Evolutionary conservation across 2,797 vertebrate genomes (phyloP).

Genomic region (Thalassophryne amazonica): DNA sequence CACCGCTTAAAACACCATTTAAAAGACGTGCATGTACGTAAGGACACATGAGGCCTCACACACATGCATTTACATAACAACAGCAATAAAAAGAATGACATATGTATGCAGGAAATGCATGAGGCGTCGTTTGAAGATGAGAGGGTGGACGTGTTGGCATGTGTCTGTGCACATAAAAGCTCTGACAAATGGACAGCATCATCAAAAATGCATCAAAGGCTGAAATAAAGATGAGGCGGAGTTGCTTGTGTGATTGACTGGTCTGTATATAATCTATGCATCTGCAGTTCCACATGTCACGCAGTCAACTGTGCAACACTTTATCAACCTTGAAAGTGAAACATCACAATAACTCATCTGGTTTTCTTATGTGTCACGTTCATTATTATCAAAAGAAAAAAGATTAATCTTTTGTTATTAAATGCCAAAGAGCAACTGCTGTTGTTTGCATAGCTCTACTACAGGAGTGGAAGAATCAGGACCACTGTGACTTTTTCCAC

Average conservation of each 20-base stretch:
- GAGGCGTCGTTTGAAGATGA: slow-evolving; percentile 1
- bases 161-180: slow-evolving; percentile 14
- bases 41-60: slow-evolving; percentile 9
- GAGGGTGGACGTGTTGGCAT: background rate
- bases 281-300: slow-evolving; percentile 5
- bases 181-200: slow-evolving; percentile 28
- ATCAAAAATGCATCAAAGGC: slow-evolving; percentile 46
- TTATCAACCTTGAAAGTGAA: background rate
- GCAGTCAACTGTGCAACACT: slow-evolving; percentile 22
- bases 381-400: background rate
- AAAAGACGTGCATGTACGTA: slow-evolving; percentile 18
- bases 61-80: slow-evolving; percentile 6
- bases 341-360: too few species aligned
- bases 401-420: background rate
- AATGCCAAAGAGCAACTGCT: background rate
- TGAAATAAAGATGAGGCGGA: slow-evolving; percentile 15
- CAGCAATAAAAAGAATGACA: slow-evolving; percentile 11
- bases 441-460: background rate
- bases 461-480: too few species aligned
- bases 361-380: too few species aligned
- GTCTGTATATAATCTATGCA: slow-evolving; percentile 9
- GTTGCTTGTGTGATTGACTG: slow-evolving; percentile 22
- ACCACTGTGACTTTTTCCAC: background rate
- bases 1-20: slow-evolving; percentile 11
- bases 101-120: background rate